A percentile compares a stretch with the other conserved stretches of the same genome.
phyloP scores from a whole-genome alignment of 2,797 vertebrate genomes.

The Tapera naevia region DNA sequence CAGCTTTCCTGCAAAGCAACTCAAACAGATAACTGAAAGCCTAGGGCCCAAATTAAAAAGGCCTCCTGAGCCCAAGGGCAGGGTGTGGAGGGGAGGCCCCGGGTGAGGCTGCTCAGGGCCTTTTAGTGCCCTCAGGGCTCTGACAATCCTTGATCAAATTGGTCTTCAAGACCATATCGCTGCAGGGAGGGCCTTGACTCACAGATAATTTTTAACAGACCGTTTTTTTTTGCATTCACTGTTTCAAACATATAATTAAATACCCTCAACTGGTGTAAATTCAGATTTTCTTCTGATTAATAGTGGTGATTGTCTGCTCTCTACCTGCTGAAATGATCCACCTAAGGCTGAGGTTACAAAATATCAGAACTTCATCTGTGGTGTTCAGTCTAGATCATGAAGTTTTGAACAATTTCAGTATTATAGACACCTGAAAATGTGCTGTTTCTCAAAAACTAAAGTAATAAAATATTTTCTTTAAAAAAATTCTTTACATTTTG shows the following conservation, averaged over 20 bases:
- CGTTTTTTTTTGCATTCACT: neutral
- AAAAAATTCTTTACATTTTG: neutral
- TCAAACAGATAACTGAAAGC: neutral
- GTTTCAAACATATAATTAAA: neutral
- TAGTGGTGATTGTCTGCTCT: neutral
- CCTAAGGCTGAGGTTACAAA: neutral
- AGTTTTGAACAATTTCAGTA: neutral
- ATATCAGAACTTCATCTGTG: neutral
- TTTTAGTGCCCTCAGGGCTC: neutral
- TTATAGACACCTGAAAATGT: neutral
- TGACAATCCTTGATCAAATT: neutral
- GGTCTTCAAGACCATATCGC: neutral
- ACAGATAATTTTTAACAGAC: accelerated
- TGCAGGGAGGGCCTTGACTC: neutral
- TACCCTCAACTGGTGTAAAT: neutral
- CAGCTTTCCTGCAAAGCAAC: neutral
- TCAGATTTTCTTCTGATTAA: neutral
- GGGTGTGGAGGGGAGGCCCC: neutral
- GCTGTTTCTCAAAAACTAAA: neutral
- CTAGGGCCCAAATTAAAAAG: neutral
- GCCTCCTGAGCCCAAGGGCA: neutral
- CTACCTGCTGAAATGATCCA: neutral
- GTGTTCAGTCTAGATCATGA: neutral
- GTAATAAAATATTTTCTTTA: neutral
- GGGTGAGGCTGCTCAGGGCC: too few species aligned